Percentiles rank a stretch among this genome's conserved stretches.
These are phyloP conservation scores for Dendronephthya gigantea DNA, from an alignment of 64 coral and sea anemone genomes.

Conservation along the genomic window DNA sequence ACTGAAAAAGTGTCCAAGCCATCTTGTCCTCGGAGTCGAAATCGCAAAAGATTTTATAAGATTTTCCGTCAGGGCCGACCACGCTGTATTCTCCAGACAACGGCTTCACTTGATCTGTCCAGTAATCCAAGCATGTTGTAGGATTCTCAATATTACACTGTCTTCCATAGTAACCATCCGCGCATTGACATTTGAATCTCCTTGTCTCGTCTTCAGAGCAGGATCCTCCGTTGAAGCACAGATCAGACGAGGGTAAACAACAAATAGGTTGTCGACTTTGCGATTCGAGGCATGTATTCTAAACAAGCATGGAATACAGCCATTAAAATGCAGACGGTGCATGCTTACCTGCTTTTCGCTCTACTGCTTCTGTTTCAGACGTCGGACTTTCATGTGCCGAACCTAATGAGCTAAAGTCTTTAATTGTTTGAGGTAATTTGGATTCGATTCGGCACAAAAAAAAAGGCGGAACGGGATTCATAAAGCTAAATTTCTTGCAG, in stretches of 20 bases:
- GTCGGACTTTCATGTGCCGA: no score
- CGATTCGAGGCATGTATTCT: no score
- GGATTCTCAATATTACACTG: neutral
- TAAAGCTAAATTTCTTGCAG: no score
- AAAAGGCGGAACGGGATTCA: no score
- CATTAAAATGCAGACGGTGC: no score
- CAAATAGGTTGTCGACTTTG: neutral
- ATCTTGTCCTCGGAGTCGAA: neutral
- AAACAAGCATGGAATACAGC: no score
- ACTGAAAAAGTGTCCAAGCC: neutral
- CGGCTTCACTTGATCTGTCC: neutral
- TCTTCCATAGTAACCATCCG: neutral
- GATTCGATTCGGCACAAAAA: no score
- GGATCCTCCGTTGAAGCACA: neutral
- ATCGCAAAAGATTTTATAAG: neutral
- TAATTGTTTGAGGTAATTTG: no score
- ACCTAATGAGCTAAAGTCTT: no score
- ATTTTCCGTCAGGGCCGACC: neutral
- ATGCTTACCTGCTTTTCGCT: no score
- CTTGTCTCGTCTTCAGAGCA: neutral
- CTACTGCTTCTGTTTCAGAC: no score
- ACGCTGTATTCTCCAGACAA: neutral
- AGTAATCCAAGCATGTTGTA: neutral
- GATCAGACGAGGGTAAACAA: neutral
- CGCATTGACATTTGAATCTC: neutral